Conservation (phyloP, 2,888 invertebrate genomes). For the Drosophila austrosaltans region DNA sequence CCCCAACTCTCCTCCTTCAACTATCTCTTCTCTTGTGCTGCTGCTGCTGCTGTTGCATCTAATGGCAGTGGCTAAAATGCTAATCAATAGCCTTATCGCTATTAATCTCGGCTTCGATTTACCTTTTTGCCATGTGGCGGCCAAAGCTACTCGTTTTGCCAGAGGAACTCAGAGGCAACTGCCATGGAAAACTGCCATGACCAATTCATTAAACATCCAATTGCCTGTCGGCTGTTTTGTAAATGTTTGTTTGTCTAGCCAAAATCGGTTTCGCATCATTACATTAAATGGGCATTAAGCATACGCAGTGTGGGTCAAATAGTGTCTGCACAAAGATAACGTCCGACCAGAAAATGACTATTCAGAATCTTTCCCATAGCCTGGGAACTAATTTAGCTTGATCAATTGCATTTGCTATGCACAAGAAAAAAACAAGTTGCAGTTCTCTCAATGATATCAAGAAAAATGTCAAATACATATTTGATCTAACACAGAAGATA, state of each 20-base stretch:
- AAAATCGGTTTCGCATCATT: slow-evolving; percentile 56
- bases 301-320: slow-evolving; percentile 67
- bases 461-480: neutral
- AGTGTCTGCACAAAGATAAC: slow-evolving; percentile 9
- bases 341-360: slow-evolving; percentile 1
- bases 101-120: slow-evolving; percentile 80
- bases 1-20: neutral
- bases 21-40: neutral
- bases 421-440: neutral
- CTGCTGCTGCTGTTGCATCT: slow-evolving; percentile 23
- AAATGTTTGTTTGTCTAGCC: slow-evolving; percentile 54
- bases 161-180: neutral
- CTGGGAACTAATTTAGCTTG: slow-evolving; percentile 5
- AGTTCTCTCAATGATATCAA: neutral
- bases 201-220: slow-evolving; percentile 72
- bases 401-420: neutral
- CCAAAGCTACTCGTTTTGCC: slow-evolving; percentile 77
- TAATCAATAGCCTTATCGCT: slow-evolving; percentile 79
- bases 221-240: slow-evolving; percentile 76
- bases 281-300: slow-evolving; percentile 63
- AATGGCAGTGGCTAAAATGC: slow-evolving; percentile 67
- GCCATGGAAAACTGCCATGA: slow-evolving; percentile 13
- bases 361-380: neutral
- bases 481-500: slow-evolving; percentile 12
- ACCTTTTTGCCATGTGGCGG: slow-evolving; percentile 62